Evolutionary conservation across 2,113 vertebrate species (phyloP).

Genomic region (Alligator mississippiensis): DNA sequence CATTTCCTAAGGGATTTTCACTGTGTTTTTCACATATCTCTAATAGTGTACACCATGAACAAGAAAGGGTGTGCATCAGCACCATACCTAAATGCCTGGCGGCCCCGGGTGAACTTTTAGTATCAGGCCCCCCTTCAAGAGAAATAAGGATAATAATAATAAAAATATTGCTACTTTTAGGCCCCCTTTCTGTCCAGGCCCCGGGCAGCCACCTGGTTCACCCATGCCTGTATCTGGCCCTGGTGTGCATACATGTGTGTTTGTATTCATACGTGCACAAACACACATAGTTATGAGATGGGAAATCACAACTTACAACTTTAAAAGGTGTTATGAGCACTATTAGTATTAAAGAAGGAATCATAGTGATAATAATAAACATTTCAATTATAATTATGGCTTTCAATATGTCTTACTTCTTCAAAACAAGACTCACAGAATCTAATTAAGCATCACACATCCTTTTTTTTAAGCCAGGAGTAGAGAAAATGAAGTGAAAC

Average conservation of each 20-base stretch:
- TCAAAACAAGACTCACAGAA: slow-evolving; percentile 11
- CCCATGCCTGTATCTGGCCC: too few species aligned
- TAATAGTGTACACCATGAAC: neutral
- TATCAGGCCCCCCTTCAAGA: too few species aligned
- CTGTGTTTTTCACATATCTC: neutral
- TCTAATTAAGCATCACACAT: neutral
- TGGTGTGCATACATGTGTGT: too few species aligned
- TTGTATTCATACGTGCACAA: too few species aligned
- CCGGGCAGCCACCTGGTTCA: too few species aligned
- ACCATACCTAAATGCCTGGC: too few species aligned
- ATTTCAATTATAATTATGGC: neutral
- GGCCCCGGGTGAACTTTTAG: too few species aligned
- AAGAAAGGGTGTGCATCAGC: too few species aligned
- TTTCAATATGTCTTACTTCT: neutral
- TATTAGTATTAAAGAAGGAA: neutral
- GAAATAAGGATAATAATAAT: too few species aligned
- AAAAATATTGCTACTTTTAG: too few species aligned
- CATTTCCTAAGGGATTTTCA: neutral
- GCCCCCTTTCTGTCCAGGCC: too few species aligned
- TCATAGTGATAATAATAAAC: neutral
- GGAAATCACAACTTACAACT: neutral
- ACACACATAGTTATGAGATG: neutral
- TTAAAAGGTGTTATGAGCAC: neutral
- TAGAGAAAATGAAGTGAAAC: neutral
- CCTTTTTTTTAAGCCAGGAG: neutral